Evolutionary conservation across 1,140 invertebrate species (phyloP), one percentile per base, ranked within the genome.

Genomic region (Drosophila sp.): DNA sequence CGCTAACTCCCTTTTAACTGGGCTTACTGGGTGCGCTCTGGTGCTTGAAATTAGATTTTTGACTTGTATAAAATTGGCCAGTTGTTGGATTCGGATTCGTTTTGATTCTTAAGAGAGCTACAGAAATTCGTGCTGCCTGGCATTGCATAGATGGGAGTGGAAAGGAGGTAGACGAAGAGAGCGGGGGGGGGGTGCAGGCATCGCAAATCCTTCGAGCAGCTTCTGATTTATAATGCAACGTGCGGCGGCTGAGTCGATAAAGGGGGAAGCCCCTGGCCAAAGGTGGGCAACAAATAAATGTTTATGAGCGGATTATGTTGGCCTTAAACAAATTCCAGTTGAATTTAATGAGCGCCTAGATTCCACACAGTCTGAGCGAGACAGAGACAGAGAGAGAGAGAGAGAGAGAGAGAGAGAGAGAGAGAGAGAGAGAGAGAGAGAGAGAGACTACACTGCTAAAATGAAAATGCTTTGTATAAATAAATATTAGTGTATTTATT

Each of bases 1-100:
- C 16, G 4, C 50, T 4, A 41, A 6, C 34, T 53, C 25, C 16
- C 13, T 36, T 32, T 54, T 16, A 53, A 27, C 53, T 36, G 40
- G 21, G 38, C n/a, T 57, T 57, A 51, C 43, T 41, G 59, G 25
- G 40, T 65, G 76, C 45, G 51, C 72, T 78, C 51, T 78, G 76
- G 72, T 78, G 72, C 76, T 78, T 78, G 76, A 78, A 78, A 78
- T 78, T 78, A 78, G 72, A 78, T 78, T 78, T 78, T 73, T 59
- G 61, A 72, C 56, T 72, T 36, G 32, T 51, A 51, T 21, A 38
- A 40, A 51, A 51, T 62, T 62, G 59, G 45, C 46, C 53, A 25
- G 9, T 25, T 8, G n/a, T 29, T 4, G 5, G 38, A 21, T 50
- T 13, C 7, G 32, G n/a, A 59, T 74, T 69, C 72, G 72, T 43